phyloP scores from a whole-genome alignment of 2,888 invertebrate species.

The Mesorhabditis sp. region DNA sequence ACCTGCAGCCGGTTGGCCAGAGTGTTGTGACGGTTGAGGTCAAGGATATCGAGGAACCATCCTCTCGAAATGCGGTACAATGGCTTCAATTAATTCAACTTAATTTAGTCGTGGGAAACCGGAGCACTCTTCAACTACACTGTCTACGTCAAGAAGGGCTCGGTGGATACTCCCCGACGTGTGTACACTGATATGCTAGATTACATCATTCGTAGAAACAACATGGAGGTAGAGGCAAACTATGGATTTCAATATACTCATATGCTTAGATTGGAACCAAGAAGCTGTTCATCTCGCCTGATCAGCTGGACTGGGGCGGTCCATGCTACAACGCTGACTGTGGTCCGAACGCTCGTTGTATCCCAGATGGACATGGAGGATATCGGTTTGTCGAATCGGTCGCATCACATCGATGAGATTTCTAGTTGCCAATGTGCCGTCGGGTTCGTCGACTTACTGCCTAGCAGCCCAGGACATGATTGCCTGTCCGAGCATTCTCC shows the following conservation, averaged over 20 bases:
- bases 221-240: conserved; percentile 30
- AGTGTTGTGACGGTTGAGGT: conserved; percentile 18
- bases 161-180: conserved; percentile 32
- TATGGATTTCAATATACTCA: not conserved
- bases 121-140: conserved; percentile 53
- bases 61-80: conserved; percentile 21
- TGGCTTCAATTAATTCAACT: not conserved
- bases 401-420: not conserved
- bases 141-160: conserved; percentile 36
- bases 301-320: conserved; percentile 32
- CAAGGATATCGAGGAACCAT: conserved; percentile 41
- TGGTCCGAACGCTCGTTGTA: conserved; percentile 38
- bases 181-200: conserved; percentile 40
- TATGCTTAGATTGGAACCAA: conserved; percentile 35
- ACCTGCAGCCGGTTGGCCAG: conserved; percentile 38
- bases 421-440: conserved; percentile 14
- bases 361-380: conserved; percentile 25
- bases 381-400: not conserved
- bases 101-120: conserved; percentile 35
- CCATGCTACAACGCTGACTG: conserved; percentile 43
- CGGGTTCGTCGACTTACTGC: conserved; percentile 32
- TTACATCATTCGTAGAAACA: conserved; percentile 38
- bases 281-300: conserved; percentile 46
- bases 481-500: conserved; percentile 39
- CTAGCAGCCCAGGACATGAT: conserved; percentile 36